Base-by-base conservation (phyloP, 2,797 vertebrate species). In the Sandelia bainsii region DNA sequence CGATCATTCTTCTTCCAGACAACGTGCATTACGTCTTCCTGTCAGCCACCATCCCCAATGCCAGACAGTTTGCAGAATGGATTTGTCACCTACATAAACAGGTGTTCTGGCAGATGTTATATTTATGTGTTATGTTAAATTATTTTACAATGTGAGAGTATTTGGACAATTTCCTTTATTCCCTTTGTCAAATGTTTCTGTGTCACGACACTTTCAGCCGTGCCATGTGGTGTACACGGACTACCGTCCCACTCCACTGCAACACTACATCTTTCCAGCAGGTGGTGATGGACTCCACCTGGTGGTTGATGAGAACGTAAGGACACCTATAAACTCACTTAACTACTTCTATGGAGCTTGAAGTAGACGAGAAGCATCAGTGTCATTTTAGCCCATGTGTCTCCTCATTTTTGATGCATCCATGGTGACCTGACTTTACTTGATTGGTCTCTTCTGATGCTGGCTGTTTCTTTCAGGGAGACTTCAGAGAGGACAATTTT, bases 401-500 rank as follows among this genome's bases (percentile, higher is more conserved):
- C 8, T 37, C 8, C 9, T 45, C 1, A 51, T 22, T 65, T n/a
- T 74, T 4, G 29, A 75, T 58, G 5, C 22, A 51, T 42, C 17
- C 12, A 29, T 44, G 46, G 3, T 14, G 19, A 29, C 14, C 14
- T 7, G 17, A 46, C 5, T 37, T 23, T 1, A 54, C 4, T 23
- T 46, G 17, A 44, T 17, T 11, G 12, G 6, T 42, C 13, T 51
- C 19, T 5, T 39, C 3, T 59, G 1, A 22, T 46, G n/a, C 2
- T 61, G n/a, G n/a, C 4, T 39, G 1, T 46, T 72, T 51, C 56
- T 60, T 67, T 66, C 73, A 99, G 98, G 98, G 98, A 12, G 98
- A 99, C 85, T 99, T 99, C 89, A 95, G 98, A 87, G 98, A 99
- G 90, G 98, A 99, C 84, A 99, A 99, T 87, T 99, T 99, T 90